These are phyloP conservation scores for Neostethus bicornis DNA, from an alignment of 2,797 vertebrate species.

Conservation along the genomic window DNA sequence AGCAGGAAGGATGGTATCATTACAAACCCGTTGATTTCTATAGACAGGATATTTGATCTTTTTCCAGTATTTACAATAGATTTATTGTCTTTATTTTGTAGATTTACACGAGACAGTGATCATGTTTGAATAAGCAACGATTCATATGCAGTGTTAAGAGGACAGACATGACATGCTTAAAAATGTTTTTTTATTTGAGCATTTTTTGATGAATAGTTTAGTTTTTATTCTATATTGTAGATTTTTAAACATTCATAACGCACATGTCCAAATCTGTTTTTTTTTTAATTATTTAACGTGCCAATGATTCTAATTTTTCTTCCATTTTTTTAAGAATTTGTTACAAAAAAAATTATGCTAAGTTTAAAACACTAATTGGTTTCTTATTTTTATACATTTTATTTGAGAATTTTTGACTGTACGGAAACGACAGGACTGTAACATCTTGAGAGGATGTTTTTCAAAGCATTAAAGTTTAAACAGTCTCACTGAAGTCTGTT, in stretches of 20 bases:
- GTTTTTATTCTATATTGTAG: too few relatives aligned
- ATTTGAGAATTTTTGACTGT: slow-evolving; percentile 27
- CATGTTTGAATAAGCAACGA: slow-evolving; percentile 29
- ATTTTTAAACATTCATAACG: too few relatives aligned
- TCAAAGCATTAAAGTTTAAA: slow-evolving; percentile 26
- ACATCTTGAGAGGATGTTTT: slow-evolving; percentile 38
- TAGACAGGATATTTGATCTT: slow-evolving; percentile 44
- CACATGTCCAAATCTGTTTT: slow-evolving; percentile 1
- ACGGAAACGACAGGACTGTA: slow-evolving; percentile 5
- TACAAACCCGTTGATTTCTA: slow-evolving; percentile 38
- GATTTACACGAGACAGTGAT: slow-evolving; percentile 8
- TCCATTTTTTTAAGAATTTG: slow-evolving; percentile 12
- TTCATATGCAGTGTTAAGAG: too few relatives aligned
- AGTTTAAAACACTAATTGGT: slow-evolving; percentile 21
- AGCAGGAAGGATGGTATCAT: slow-evolving; percentile 63
- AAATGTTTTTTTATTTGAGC: slow-evolving; percentile 17
- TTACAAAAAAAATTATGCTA: slow-evolving; percentile 16
- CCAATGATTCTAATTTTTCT: slow-evolving; percentile 15
- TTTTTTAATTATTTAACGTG: slow-evolving; percentile 12
- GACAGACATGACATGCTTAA: too few relatives aligned
- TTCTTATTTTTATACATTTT: slow-evolving; percentile 30
- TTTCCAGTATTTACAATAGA: slow-evolving; percentile 29
- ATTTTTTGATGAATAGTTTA: not conserved
- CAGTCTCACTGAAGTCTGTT: slow-evolving; percentile 32
- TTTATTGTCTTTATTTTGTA: slow-evolving; percentile 17